Conservation (phyloP, 2,113 vertebrate genomes). For the Acinonyx jubatus region DNA sequence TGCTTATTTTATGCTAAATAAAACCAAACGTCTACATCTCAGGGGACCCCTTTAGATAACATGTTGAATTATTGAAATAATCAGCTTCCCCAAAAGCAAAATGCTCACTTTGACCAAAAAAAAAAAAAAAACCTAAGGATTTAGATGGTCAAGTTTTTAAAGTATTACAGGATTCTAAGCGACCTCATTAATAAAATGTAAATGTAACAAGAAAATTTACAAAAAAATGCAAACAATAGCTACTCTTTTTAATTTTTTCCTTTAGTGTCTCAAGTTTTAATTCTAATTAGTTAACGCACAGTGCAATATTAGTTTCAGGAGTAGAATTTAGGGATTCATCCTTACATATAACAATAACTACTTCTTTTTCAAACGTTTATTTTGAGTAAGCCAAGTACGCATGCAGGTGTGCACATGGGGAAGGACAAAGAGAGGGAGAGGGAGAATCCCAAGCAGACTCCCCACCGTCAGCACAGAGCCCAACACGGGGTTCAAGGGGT, state of each 20-base stretch:
- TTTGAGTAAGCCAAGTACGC: no score
- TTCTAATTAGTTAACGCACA: neutral
- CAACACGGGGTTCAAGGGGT: no score
- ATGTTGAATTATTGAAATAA: slow-evolving; percentile 55
- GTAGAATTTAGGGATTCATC: no score
- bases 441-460: no score
- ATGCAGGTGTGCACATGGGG: no score
- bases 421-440: no score
- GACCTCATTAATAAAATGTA: slow-evolving; percentile 21
- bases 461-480: no score
- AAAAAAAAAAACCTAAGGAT: no score
- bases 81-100: slow-evolving; percentile 9
- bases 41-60: neutral
- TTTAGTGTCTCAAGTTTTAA: neutral
- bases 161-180: neutral
- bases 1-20: slow-evolving; percentile 27
- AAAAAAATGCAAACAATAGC: neutral
- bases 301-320: neutral
- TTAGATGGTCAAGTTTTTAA: neutral
- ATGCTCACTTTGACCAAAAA: neutral
- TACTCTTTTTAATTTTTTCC: neutral
- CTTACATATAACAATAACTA: no score
- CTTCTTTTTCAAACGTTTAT: no score
- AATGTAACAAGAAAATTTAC: neutral
- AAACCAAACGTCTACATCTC: slow-evolving; percentile 12